phyloP scores from a whole-genome alignment of 2,888 invertebrate species.

The Hyalella azteca region DNA sequence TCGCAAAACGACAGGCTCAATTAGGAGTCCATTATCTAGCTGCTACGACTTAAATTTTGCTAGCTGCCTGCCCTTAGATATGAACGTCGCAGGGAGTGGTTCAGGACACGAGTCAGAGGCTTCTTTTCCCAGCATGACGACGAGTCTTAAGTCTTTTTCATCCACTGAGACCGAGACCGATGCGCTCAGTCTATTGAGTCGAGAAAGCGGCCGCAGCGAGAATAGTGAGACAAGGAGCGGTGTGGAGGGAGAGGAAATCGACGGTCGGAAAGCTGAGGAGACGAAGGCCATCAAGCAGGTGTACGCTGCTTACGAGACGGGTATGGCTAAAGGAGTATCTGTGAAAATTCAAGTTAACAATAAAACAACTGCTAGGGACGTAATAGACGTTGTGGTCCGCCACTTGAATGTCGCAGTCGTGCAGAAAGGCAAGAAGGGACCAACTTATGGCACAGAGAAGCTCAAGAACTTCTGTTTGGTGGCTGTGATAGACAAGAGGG shows the following conservation, averaged over 20 bases:
- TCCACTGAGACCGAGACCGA: conserved; percentile 59
- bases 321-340: conserved; percentile 89
- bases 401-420: conserved; percentile 93
- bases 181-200: conserved; percentile 53
- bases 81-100: conserved; percentile 54
- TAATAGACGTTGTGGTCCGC: conserved; percentile 92
- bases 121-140: conserved; percentile 59
- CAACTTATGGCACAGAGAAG: conserved; percentile 76
- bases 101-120: conserved; percentile 58
- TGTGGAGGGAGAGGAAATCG: conserved; percentile 46
- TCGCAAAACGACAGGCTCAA: not conserved
- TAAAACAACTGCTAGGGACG: conserved; percentile 90
- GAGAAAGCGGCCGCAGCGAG: conserved; percentile 50
- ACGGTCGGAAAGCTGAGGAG: conserved; percentile 41
- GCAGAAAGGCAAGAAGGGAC: conserved; percentile 80
- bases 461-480: conserved; percentile 90
- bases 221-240: conserved; percentile 47
- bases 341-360: conserved; percentile 92
- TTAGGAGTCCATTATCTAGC: conserved; percentile 43
- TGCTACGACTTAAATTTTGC: conserved; percentile 47
- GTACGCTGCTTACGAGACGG: conserved; percentile 94
- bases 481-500: conserved; percentile 92
- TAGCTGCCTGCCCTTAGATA: conserved; percentile 41
- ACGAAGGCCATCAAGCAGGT: conserved; percentile 71
- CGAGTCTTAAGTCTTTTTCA: conserved; percentile 59